Percentiles rank a stretch among this genome's conserved stretches.
These are phyloP conservation scores for Tachysurus vachellii DNA, from an alignment of 2,113 vertebrate genomes.

Conservation along the genomic window DNA sequence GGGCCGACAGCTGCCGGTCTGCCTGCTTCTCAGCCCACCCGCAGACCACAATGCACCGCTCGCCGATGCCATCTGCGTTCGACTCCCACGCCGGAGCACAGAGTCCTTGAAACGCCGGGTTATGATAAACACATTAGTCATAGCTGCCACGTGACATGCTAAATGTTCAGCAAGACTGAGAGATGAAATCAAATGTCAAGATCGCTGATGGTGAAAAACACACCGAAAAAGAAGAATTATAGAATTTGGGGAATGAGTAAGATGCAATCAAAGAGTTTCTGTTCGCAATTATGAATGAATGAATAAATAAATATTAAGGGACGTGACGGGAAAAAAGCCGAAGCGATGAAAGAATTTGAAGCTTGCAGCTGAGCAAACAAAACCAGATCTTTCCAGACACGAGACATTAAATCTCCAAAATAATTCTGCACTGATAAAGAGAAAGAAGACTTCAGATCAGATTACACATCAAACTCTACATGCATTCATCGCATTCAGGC, in stretches of 20 bases:
- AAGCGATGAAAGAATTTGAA: not conserved
- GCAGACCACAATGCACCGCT: conserved; percentile 37
- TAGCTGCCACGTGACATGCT: conserved; percentile 25
- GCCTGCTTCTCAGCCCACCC: conserved; percentile 43
- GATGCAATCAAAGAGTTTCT: conserved; percentile 18
- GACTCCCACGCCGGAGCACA: conserved; percentile 28
- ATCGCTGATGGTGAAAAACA: not conserved
- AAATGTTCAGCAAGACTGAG: not conserved
- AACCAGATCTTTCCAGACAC: not conserved
- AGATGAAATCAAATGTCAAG: not conserved
- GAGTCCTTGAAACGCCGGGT: conserved; percentile 37
- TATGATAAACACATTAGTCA: conserved; percentile 53
- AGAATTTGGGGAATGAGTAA: not conserved
- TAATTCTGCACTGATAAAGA: not conserved
- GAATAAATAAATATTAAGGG: not conserved
- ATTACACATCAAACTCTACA: not conserved
- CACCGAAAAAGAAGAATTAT: not conserved
- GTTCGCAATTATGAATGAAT: conserved; percentile 1
- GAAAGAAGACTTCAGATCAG: not conserved
- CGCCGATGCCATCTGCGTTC: conserved; percentile 16
- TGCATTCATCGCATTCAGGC: not conserved
- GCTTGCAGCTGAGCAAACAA: conserved; percentile 32
- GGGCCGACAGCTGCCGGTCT: conserved; percentile 28
- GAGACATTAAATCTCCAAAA: not conserved
- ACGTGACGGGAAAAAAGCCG: not conserved